phyloP scores from a whole-genome alignment of 2,797 vertebrate genomes.

The Rhinogobio ventralis region DNA sequence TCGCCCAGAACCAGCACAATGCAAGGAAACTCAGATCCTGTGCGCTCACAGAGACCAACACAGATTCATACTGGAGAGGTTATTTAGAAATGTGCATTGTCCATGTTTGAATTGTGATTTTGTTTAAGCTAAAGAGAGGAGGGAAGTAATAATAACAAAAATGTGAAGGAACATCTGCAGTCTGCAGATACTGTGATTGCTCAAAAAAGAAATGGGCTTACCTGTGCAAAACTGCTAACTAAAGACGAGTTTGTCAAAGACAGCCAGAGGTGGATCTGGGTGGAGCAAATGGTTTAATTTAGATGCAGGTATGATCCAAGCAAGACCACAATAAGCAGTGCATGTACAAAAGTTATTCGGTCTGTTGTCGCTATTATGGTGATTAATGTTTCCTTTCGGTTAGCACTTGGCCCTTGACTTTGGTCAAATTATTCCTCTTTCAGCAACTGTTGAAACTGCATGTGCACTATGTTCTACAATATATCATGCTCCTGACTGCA shows the following conservation, averaged over 20 bases:
- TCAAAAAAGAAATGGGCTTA: not conserved
- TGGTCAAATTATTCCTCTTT: no score
- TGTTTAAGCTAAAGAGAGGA: constrained; percentile 15
- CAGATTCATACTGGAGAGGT: not conserved
- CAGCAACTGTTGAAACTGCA: no score
- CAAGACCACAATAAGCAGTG: no score
- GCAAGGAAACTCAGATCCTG: constrained; percentile 62
- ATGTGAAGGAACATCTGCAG: not conserved
- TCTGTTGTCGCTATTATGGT: no score
- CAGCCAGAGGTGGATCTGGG: not conserved
- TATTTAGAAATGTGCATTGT: constrained; percentile 4
- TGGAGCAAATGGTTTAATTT: not conserved
- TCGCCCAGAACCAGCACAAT: constrained; percentile 61
- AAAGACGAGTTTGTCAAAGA: no score
- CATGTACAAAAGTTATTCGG: no score
- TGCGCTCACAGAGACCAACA: not conserved
- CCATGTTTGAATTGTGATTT: constrained; percentile 9
- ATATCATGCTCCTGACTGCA: no score
- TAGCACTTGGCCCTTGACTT: no score
- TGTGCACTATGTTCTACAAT: no score
- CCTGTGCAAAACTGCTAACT: no score
- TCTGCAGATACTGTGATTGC: not conserved
- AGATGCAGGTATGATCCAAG: no score
- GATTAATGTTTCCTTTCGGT: no score
- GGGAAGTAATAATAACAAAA: not conserved